These are phyloP conservation scores for Euura lappo DNA, from an alignment of 1,140 invertebrate genomes.

Conservation along the genomic window DNA sequence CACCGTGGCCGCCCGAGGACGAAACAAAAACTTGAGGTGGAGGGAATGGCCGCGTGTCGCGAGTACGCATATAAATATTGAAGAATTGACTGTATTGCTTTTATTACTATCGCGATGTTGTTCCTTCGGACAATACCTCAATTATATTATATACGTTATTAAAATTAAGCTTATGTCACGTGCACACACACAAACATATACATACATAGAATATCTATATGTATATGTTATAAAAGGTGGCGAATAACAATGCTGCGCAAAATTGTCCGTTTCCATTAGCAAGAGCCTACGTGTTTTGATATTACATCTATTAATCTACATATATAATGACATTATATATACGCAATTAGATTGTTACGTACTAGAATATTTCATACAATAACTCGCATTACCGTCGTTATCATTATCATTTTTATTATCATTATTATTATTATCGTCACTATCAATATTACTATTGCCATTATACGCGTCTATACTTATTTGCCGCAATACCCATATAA, in stretches of 20 bases:
- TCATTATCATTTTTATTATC: not conserved
- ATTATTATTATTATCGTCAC: conserved; percentile 25
- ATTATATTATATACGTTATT: not conserved
- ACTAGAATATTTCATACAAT: not conserved
- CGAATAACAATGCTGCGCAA: too few relatives aligned
- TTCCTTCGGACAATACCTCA: not conserved
- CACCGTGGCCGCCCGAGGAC: not conserved
- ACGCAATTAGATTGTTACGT: not conserved
- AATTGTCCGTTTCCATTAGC: not conserved
- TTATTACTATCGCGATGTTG: not conserved
- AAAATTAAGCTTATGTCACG: not conserved
- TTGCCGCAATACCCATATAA: conserved; percentile 7
- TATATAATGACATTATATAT: not conserved
- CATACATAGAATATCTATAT: too few relatives aligned
- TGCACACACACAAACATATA: not conserved
- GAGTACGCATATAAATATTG: not conserved
- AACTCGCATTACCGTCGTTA: not conserved
- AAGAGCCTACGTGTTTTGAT: not conserved
- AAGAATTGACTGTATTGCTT: not conserved
- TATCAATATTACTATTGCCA: conserved; percentile 20
- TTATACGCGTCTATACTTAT: conserved; percentile 22
- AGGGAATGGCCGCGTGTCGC: not conserved
- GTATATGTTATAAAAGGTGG: too few relatives aligned
- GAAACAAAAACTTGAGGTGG: not conserved
- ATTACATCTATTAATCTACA: conserved; percentile 2